Conservation (phyloP, 2,113 vertebrate species). For the Rynchops niger region DNA sequence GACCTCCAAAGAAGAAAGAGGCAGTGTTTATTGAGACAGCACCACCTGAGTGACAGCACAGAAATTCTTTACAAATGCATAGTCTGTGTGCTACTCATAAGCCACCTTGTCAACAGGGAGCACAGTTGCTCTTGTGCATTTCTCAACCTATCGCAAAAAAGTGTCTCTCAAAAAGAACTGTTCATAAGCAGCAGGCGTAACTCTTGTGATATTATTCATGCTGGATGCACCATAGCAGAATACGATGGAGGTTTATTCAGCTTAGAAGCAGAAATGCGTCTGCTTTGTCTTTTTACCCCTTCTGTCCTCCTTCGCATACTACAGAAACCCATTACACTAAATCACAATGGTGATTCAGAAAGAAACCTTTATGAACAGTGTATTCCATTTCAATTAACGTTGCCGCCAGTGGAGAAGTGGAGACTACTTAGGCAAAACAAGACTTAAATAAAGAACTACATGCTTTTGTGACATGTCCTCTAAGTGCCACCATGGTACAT, state of each 20-base stretch:
- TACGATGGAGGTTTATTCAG: neutral
- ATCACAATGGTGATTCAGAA: neutral
- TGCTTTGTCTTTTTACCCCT: neutral
- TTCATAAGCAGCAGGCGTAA: neutral
- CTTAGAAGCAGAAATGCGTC: neutral
- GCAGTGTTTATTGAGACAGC: neutral
- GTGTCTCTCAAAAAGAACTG: neutral
- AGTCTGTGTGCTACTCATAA: neutral
- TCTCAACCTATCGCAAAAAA: neutral
- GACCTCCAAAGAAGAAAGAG: neutral
- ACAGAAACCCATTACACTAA: neutral
- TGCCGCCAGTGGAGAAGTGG: neutral
- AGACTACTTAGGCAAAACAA: neutral
- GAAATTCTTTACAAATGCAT: neutral
- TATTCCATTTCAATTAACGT: neutral
- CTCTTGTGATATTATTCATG: neutral
- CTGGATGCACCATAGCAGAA: neutral
- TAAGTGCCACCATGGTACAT: neutral
- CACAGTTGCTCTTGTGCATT: neutral
- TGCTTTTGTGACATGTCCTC: neutral
- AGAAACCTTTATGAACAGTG: neutral
- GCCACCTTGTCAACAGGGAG: neutral
- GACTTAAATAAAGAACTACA: neutral
- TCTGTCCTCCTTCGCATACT: neutral
- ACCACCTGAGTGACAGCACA: neutral